Conservation (phyloP, 1,140 invertebrate genomes). For the Danaus plexippus region DNA sequence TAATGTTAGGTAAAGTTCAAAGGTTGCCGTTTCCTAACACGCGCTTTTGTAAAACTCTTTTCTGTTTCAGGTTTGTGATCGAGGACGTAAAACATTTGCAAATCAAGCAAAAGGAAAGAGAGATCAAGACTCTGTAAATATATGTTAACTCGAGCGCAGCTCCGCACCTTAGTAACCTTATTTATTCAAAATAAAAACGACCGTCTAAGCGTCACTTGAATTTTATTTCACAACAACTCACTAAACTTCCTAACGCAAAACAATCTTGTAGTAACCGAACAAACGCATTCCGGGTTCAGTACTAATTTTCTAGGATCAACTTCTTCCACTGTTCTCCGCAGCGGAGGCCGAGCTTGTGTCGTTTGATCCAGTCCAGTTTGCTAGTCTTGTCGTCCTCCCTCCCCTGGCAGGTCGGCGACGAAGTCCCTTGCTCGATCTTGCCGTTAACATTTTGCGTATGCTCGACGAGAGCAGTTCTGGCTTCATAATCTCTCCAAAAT, state of each 20-base stretch:
- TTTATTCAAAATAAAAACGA: conserved; percentile 3
- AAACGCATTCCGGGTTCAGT: not conserved
- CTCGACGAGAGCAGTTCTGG: conserved; percentile 27
- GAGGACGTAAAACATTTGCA: conserved; percentile 40
- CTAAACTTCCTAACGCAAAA: conserved; percentile 7
- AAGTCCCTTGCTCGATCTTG: conserved; percentile 9
- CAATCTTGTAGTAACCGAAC: conserved; percentile 6
- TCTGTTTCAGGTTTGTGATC: conserved; percentile 51
- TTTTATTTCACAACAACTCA: conserved; percentile 17
- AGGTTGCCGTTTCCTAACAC: too few species aligned
- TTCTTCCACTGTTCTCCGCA: conserved; percentile 41
- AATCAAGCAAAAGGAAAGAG: conserved; percentile 23
- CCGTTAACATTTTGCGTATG: conserved; percentile 10
- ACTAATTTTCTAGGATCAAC: conserved; percentile 34
- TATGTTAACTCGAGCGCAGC: not conserved
- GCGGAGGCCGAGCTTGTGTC: conserved; percentile 33
- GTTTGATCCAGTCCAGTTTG: conserved; percentile 36
- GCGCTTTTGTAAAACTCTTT: not conserved
- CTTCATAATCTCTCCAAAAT: conserved; percentile 34
- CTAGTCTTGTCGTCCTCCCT: too few species aligned
- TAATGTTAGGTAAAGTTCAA: too few species aligned
- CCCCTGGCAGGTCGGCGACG: too few species aligned
- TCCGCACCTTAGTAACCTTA: too few species aligned
- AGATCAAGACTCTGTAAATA: conserved; percentile 16
- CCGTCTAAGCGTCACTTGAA: conserved; percentile 5